Percentiles rank a stretch among this genome's conserved stretches.
Evolutionary conservation across 2,888 invertebrate genomes (phyloP).

Genomic region (Drosophila fulvimacula): DNA sequence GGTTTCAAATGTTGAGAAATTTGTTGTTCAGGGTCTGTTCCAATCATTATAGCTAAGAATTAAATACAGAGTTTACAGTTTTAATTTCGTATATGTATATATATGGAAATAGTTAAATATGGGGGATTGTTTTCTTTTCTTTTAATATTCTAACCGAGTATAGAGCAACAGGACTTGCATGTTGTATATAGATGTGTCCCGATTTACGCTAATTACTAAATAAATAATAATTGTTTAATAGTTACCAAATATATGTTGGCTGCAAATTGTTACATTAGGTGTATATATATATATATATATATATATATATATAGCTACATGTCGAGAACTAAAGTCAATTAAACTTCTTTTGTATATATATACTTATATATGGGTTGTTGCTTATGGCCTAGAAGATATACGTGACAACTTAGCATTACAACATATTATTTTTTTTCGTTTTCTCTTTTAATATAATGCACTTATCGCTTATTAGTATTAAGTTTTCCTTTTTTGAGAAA

Average conservation of each 20-base stretch:
- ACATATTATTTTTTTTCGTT: slow-evolving; percentile 26
- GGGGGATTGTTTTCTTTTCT: slow-evolving; percentile 9
- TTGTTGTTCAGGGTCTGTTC: slow-evolving; percentile 45
- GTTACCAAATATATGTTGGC: slow-evolving; percentile 55
- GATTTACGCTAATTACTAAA: slow-evolving; percentile 34
- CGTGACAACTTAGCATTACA: slow-evolving; percentile 67
- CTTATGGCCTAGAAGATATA: slow-evolving; percentile 73
- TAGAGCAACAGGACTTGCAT: slow-evolving; percentile 62
- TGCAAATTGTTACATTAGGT: slow-evolving; percentile 47
- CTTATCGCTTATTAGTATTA: slow-evolving; percentile 61
- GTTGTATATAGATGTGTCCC: slow-evolving; percentile 41
- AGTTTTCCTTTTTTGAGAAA: slow-evolving; percentile 39
- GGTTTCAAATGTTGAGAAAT: slow-evolving; percentile 62
- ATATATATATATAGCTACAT: slow-evolving; percentile 16
- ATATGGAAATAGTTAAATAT: slow-evolving; percentile 55
- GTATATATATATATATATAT: slow-evolving; percentile 26
- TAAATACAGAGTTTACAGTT: slow-evolving; percentile 70
- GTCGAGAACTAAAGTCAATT: slow-evolving; percentile 57
- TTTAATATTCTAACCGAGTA: slow-evolving; percentile 60
- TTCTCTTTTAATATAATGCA: slow-evolving; percentile 69
- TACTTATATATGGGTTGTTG: slow-evolving; percentile 25
- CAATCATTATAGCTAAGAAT: slow-evolving; percentile 55
- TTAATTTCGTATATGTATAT: slow-evolving; percentile 61
- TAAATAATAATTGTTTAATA: slow-evolving; percentile 36
- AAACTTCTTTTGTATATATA: slow-evolving; percentile 47